Evolutionary conservation across 2,797 vertebrate species (phyloP).

Genomic region (Coreius guichenoti): DNA sequence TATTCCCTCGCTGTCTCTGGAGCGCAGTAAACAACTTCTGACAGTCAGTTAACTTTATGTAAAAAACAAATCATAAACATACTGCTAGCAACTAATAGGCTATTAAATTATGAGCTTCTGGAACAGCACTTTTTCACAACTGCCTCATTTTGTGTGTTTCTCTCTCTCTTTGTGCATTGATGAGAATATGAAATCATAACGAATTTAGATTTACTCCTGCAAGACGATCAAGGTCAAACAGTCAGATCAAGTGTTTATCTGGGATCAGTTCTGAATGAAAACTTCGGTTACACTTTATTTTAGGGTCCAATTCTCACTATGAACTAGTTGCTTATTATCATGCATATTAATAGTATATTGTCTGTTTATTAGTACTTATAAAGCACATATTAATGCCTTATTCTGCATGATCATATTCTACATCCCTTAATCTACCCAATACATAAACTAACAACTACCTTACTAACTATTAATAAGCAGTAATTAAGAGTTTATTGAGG

Average conservation of each 20-base stretch:
- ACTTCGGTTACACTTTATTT: not conserved
- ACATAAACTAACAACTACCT: too few species aligned
- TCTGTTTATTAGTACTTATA: too few species aligned
- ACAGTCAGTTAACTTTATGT: slow-evolving; percentile 35
- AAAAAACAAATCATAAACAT: slow-evolving; percentile 37
- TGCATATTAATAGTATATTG: too few species aligned
- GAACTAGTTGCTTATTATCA: too few species aligned
- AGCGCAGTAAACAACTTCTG: slow-evolving; percentile 26
- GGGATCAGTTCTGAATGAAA: not conserved
- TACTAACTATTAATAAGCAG: too few species aligned
- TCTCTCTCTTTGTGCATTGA: not conserved
- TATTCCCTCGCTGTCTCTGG: slow-evolving; percentile 1
- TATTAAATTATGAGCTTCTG: slow-evolving; percentile 23
- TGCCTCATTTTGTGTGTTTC: not conserved
- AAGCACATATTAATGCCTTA: too few species aligned
- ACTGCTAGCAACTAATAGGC: slow-evolving; percentile 33
- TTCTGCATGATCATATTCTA: too few species aligned
- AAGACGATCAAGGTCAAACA: slow-evolving; percentile 8
- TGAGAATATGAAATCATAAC: slow-evolving; percentile 3
- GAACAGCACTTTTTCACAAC: slow-evolving; percentile 23
- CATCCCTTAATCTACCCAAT: too few species aligned
- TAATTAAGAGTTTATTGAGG: too few species aligned
- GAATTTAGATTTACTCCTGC: not conserved
- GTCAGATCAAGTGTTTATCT: not conserved
- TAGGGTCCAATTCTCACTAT: too few species aligned